Evolutionary conservation across 2,113 vertebrate species (phyloP), one percentile per base, ranked within the genome.

Genomic region (Sinocyclocheilus anophthalmus): DNA sequence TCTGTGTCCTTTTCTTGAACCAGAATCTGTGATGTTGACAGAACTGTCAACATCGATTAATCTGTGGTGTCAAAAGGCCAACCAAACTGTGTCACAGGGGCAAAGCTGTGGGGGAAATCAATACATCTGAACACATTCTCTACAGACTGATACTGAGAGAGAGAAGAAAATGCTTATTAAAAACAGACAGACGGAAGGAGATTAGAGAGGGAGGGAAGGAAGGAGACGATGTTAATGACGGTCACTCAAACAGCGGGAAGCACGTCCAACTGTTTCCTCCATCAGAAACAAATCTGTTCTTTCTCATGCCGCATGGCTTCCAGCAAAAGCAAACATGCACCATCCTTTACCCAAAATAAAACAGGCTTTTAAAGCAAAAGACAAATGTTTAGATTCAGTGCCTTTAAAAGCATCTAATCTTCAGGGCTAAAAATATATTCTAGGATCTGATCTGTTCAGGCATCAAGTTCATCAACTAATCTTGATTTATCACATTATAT

Each of bases 21-120:
- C 81, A 82, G 26, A 53, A 70, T 50, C 18, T 20, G 81, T 73
- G 9, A 53, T 70, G 45, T 53, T 53, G 67, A 24, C 67, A 84
- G 50, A 84, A 84, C 20, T 73, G 69, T 59, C 81, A 72, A 0
- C 30, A 83, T 83, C 22, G 20, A 83, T 83, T 83, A 59, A 84
- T 57, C 50, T 39, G 13, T 80, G 20, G 20, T 39, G 18, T 72
- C 48, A 59, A 57, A 13, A 72, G 69, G 69, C 69, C 30, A 75
- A 42, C 30, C 48, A 84, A 75, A 84, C 30, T 73, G 69, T 72
- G 67, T 73, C 82, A 75, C 8, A 3, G 50, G 69, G 12, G 30
- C 67, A 83, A 83, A 83, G 11, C 67, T 72, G 18, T 37, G 65
- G 24, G 42, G 24, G 20, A 65, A 82, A 82, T 83, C 69, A 83